A percentile compares a stretch with the other conserved stretches of the same genome.
phyloP scores from a whole-genome alignment of 2,888 invertebrate genomes.

The Calameuta filiformis region DNA sequence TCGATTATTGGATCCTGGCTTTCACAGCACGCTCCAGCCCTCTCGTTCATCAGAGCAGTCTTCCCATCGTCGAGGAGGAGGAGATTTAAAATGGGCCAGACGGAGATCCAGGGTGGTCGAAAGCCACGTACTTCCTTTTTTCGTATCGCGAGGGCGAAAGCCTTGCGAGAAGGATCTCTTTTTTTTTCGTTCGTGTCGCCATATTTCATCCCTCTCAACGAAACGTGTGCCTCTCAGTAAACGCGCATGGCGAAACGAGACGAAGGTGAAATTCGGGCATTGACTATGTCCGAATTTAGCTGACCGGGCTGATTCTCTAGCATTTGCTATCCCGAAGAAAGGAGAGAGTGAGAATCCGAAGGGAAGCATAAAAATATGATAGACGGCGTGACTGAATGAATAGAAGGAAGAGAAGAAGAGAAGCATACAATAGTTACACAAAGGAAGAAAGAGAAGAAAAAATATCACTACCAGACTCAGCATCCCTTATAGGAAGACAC shows the following conservation, averaged over 20 bases:
- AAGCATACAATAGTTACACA: background rate
- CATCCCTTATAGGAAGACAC: slow-evolving; percentile 6
- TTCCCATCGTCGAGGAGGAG: slow-evolving; percentile 73
- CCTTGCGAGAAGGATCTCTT: background rate
- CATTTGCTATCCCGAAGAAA: background rate
- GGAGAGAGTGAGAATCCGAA: background rate
- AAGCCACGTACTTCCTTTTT: slow-evolving; percentile 27
- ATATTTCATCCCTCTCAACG: background rate
- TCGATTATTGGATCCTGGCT: slow-evolving; percentile 72
- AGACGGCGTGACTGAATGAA: background rate
- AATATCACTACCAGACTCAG: background rate
- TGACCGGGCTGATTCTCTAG: background rate
- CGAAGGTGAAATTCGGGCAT: background rate
- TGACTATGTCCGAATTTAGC: background rate
- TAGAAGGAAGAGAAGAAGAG: background rate
- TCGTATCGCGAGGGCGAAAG: background rate
- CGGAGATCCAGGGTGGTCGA: slow-evolving; percentile 30
- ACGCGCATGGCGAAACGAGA: slow-evolving; percentile 2
- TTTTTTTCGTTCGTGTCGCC: background rate
- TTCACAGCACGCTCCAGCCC: slow-evolving; percentile 69
- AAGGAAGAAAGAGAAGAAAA: slow-evolving; percentile 1
- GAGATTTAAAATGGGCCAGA: slow-evolving; percentile 65
- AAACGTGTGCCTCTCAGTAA: background rate
- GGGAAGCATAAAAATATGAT: background rate
- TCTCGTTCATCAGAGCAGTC: slow-evolving; percentile 69